Evolutionary conservation across 2,888 invertebrate species (phyloP).

Genomic region (Aporophyla nigra): DNA sequence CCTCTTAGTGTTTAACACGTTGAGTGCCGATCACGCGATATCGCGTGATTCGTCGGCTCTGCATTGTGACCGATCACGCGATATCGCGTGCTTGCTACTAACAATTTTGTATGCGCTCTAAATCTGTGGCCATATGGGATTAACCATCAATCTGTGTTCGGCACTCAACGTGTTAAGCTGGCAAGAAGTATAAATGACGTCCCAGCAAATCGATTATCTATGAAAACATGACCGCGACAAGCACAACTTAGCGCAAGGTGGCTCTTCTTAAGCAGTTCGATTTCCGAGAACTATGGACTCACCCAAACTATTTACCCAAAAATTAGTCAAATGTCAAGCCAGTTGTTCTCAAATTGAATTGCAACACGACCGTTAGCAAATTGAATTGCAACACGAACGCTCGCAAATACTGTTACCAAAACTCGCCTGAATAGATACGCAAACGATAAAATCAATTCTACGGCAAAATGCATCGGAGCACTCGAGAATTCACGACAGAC

Average conservation of each 20-base stretch:
- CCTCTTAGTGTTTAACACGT: no score
- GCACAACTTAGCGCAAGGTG: not conserved
- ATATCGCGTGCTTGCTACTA: no score
- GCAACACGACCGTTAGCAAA: slow-evolving; percentile 10
- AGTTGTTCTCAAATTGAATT: slow-evolving; percentile 36
- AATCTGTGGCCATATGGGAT: no score
- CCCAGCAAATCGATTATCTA: no score
- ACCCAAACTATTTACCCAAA: not conserved
- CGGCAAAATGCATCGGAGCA: slow-evolving; percentile 56
- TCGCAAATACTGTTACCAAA: slow-evolving; percentile 20
- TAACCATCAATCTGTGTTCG: no score
- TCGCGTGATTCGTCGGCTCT: no score
- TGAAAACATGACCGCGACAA: not conserved
- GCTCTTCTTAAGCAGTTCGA: not conserved
- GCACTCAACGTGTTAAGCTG: no score
- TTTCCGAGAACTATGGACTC: not conserved
- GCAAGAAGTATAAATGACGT: no score
- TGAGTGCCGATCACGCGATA: no score
- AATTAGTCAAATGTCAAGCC: not conserved
- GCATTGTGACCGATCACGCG: no score
- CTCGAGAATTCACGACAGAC: slow-evolving; percentile 50
- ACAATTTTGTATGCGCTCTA: no score
- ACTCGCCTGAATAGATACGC: slow-evolving; percentile 30
- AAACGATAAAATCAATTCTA: slow-evolving; percentile 61
- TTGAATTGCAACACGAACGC: slow-evolving; percentile 23